Evolutionary conservation across 2,888 invertebrate genomes (phyloP).

Genomic region (Acronicta aceris): DNA sequence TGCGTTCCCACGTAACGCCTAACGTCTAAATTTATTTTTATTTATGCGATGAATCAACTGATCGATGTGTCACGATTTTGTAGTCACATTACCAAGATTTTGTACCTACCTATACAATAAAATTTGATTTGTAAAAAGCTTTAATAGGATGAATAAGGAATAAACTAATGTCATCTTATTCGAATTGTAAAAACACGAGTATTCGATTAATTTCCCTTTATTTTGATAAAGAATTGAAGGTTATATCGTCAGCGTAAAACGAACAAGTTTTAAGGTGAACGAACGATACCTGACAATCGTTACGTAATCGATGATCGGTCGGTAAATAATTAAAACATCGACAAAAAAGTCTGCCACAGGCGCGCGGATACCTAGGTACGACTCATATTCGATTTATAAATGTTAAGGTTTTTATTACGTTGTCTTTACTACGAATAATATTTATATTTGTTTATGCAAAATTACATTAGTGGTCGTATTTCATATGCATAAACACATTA

Average conservation of each 20-base stretch:
- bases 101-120: background rate
- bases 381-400: slow-evolving; percentile 40
- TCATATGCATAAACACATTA: slow-evolving; percentile 16
- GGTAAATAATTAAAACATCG: slow-evolving; percentile 49
- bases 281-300: slow-evolving; percentile 58
- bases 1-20: slow-evolving; percentile 25
- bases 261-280: slow-evolving; percentile 53
- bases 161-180: background rate
- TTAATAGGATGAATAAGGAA: slow-evolving; percentile 6
- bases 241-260: slow-evolving; percentile 31
- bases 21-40: slow-evolving; percentile 8
- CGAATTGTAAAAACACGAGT: no score
- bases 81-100: background rate
- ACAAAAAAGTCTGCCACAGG: slow-evolving; percentile 48
- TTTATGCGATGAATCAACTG: slow-evolving; percentile 23
- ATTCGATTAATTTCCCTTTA: no score
- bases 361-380: slow-evolving; percentile 29
- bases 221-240: slow-evolving; percentile 47
- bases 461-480: slow-evolving; percentile 13
- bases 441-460: slow-evolving; percentile 31
- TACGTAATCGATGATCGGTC: slow-evolving; percentile 54
- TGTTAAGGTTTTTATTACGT: slow-evolving; percentile 35
- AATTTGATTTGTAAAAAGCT: slow-evolving; percentile 12
- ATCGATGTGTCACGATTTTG: slow-evolving; percentile 30
- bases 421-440: slow-evolving; percentile 18